Base-by-base conservation (phyloP, 2,888 invertebrate genomes). In the Lasioglossum figueresi region DNA sequence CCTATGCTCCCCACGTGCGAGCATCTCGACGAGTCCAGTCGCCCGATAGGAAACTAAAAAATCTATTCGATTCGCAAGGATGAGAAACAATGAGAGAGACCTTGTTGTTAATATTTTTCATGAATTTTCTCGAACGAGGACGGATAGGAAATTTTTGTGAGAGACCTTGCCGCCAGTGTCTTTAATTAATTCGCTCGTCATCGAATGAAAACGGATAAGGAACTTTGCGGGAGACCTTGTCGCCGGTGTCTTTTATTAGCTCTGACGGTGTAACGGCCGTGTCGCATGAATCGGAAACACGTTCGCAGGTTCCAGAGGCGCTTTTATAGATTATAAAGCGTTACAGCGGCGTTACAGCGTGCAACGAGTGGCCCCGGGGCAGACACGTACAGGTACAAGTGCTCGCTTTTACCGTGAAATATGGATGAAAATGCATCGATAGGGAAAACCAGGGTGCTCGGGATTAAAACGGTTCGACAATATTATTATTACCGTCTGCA, bases 341-440 rank as follows among this genome's bases (percentile, higher is more conserved):
- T 59, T 59, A 59, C 59, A 16, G 27, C 59, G 59, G 59, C 59
- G 59, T 59, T 59, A 59, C 27, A 14, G 59, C 27, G 59, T 59
- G 59, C 59, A 59, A 59, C 59, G 59, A 59, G 59, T 59, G 59
- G 59, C 59, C 59, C 59, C 59, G 10, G 59, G 59, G 59, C 59
- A 59, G 59, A 59, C 27, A 59, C 59, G 59, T 31, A 59, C 59
- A 59, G 59, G 59, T 59, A 59, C 27, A 31, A 59, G 59, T 59
- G 59, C 59, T 27, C 59, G 59, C 59, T 59, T 59, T 59, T 27
- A 59, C 59, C 27, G 27, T 16, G 27, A 59, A 59, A 59, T 16
- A 31, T 2, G 27, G 59, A 59, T 27, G 52, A 27, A 31, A 59
- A 59, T 27, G 59, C 27, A 27, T 14, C 27, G 59, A 14, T 27